Percentiles rank a stretch among this genome's conserved stretches.
Evolutionary conservation across 1,140 invertebrate genomes (phyloP).

Genomic region (Lutraria rhynchaena): DNA sequence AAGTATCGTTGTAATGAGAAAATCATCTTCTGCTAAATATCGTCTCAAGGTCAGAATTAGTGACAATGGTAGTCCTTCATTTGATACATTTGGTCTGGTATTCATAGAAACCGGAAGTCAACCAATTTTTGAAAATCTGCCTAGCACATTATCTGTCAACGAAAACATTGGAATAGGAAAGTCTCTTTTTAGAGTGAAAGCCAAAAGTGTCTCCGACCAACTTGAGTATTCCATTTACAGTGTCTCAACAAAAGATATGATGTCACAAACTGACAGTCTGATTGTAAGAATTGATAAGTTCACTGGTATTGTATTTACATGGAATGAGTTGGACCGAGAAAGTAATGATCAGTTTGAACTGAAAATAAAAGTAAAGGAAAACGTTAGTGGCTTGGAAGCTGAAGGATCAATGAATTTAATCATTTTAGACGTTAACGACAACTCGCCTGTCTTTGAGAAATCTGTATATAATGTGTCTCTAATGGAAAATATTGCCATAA

Average conservation of each 20-base stretch:
- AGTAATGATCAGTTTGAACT: not conserved
- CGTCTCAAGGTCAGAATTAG: slow-evolving; percentile 22
- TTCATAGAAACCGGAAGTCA: slow-evolving; percentile 24
- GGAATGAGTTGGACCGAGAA: slow-evolving; percentile 46
- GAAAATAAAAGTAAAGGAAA: slow-evolving; percentile 17
- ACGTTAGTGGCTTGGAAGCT: slow-evolving; percentile 13
- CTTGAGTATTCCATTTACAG: slow-evolving; percentile 18
- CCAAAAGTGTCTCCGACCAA: slow-evolving; percentile 43
- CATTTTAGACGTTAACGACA: slow-evolving; percentile 47
- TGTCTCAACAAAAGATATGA: not conserved
- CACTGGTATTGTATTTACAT: slow-evolving; percentile 29
- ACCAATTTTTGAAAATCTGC: slow-evolving; percentile 32
- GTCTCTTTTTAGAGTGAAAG: slow-evolving; percentile 10
- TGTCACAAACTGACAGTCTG: not conserved
- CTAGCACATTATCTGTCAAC: slow-evolving; percentile 1
- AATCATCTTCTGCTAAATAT: slow-evolving; percentile 32
- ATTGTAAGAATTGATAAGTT: slow-evolving; percentile 36
- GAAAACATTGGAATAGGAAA: slow-evolving; percentile 29
- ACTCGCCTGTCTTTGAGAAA: slow-evolving; percentile 34
- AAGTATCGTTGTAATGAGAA: slow-evolving; percentile 16
- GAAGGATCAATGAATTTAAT: slow-evolving; percentile 2
- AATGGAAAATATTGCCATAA: slow-evolving; percentile 29
- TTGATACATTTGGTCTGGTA: slow-evolving; percentile 9
- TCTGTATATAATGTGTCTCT: slow-evolving; percentile 47
- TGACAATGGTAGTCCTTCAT: slow-evolving; percentile 37